Evolutionary conservation across 92 coral and sea anemone species (phyloP).

Genomic region (Hydrozoanthus gracilis): DNA sequence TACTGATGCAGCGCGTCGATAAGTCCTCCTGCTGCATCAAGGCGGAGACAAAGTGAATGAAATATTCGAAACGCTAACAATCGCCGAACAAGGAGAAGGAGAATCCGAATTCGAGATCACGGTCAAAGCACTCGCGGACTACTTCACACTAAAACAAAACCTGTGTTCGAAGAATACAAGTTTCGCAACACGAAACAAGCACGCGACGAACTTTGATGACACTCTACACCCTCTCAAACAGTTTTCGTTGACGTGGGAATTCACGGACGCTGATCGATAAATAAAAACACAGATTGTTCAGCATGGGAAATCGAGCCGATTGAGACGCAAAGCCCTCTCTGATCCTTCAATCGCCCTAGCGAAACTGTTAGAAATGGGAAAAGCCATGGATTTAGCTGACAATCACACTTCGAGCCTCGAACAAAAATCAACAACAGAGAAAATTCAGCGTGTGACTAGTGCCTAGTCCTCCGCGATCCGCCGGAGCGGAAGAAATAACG

Average conservation of each 20-base stretch:
- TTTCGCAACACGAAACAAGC: slow-evolving; percentile 9
- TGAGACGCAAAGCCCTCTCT: not conserved
- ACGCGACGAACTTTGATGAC: not conserved
- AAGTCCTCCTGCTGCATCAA: slow-evolving; percentile 54
- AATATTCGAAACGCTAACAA: too few relatives aligned
- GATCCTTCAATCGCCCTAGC: too few relatives aligned
- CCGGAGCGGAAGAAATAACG: too few relatives aligned
- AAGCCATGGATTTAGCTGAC: too few relatives aligned
- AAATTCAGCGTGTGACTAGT: too few relatives aligned
- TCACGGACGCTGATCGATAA: not conserved
- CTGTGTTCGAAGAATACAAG: slow-evolving; percentile 29
- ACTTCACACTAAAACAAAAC: slow-evolving; percentile 37
- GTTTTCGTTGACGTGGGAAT: too few relatives aligned
- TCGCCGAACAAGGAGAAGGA: not conserved
- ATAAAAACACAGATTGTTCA: slow-evolving; percentile 51
- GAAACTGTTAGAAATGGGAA: not conserved
- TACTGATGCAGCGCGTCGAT: not conserved
- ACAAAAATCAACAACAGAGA: too few relatives aligned
- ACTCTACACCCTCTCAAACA: too few relatives aligned
- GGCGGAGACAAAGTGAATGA: slow-evolving; percentile 36
- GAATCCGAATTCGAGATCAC: not conserved
- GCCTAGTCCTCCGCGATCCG: too few relatives aligned
- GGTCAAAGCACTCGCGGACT: slow-evolving; percentile 1
- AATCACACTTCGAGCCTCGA: too few relatives aligned
- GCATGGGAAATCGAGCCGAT: not conserved